These are phyloP conservation scores for Tenthredo notha DNA, from an alignment of 2,888 invertebrate genomes.

Conservation along the genomic window DNA sequence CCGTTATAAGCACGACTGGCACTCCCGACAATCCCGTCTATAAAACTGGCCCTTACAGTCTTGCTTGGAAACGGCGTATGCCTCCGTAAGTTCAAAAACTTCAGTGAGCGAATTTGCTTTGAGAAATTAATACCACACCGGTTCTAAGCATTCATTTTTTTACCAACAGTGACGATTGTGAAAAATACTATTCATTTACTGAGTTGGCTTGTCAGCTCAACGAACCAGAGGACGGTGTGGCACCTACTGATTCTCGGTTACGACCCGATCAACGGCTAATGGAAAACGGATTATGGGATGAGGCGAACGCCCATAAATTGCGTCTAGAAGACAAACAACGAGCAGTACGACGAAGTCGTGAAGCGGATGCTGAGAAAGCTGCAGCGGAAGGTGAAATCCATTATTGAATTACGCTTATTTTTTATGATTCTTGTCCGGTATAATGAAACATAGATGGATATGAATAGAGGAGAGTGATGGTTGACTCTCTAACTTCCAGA, in stretches of 20 bases:
- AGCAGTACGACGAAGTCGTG: constrained; percentile 87
- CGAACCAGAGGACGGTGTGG: constrained; percentile 94
- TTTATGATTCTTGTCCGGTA: background rate
- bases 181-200: constrained; percentile 96
- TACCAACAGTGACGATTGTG: constrained; percentile 81
- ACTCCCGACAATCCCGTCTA: constrained; percentile 90
- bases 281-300: constrained; percentile 96
- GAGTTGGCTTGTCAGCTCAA: constrained; percentile 97
- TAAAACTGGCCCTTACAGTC: constrained; percentile 92
- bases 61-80: constrained; percentile 92
- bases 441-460: background rate
- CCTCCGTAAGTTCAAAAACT: constrained; percentile 82
- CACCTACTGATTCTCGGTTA: constrained; percentile 95
- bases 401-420: background rate
- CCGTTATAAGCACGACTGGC: constrained; percentile 87
- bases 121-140: background rate
- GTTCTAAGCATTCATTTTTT: constrained; percentile 11
- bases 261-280: constrained; percentile 98
- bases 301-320: constrained; percentile 92
- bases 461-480: constrained; percentile 62
- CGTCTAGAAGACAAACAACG: constrained; percentile 98
- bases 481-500: constrained; percentile 61
- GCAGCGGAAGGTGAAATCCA: constrained; percentile 80
- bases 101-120: background rate
- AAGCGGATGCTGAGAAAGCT: constrained; percentile 88